Evolutionary conservation across 2,888 invertebrate genomes (phyloP), one percentile per base, ranked within the genome.

Genomic region (Diadromus collaris): DNA sequence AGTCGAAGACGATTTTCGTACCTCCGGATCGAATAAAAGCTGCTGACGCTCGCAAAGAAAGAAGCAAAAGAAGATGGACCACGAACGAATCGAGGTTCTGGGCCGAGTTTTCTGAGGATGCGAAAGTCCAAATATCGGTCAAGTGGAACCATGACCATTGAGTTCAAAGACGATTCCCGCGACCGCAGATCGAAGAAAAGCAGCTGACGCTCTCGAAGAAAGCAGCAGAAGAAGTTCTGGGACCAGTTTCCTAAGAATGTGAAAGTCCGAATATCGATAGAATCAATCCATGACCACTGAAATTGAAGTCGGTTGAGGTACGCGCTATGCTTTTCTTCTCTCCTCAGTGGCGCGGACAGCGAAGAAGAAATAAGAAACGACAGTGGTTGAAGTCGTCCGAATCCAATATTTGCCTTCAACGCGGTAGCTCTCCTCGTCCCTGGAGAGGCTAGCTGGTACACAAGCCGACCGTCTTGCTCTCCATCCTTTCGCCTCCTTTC

Each of bases 321-420:
- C 24, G 21, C 29, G 21, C 16, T n/a, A 13, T 34, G 34, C 63
- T 63, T 27, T 10, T 48, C 13, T 5, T 48, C 27, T 61, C 13
- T 68, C 19, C 19, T 69, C 68, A 67, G 67, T 71, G 48, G 68
- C 56, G 69, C 70, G 63, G 64, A 46, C 38, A 34, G 63, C 34
- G 32, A 65, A 68, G 48, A 73, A 69, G 75, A 68, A 74, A 76
- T 65, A 78, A 84, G 83, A 80, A 80, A 29, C 56, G 56, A 29
- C 6, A 10, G 56, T 56, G 27, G 29, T 56, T 29, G 29, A 56
- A 29, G 27, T 56, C 29, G 7, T 80, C 75, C 69, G 74, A 65
- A 29, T 71, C 72, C 78, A 86, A 86, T 86, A 86, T 86, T 86
- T 86, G 83, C 80, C 77, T 67, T 78, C 81, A 79, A 82, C 79